Percentiles rank a stretch among this genome's conserved stretches.
These are phyloP conservation scores for Pterostichus madidus DNA, from an alignment of 2,888 invertebrate genomes.

Conservation along the genomic window DNA sequence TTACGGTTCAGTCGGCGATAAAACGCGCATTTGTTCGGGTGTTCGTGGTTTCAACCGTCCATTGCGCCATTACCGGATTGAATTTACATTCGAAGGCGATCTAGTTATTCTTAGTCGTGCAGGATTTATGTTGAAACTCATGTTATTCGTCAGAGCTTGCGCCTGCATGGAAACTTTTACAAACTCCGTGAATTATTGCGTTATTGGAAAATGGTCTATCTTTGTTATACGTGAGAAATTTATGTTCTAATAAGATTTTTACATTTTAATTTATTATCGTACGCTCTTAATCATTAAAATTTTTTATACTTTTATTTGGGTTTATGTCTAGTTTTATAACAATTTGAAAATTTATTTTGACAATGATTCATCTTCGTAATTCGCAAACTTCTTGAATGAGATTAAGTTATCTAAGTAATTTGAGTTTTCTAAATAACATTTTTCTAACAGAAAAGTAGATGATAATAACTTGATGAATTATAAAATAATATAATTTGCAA, in stretches of 20 bases:
- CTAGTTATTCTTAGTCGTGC: constrained; percentile 34
- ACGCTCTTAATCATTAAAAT: neutral
- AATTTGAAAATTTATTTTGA: too few relatives aligned
- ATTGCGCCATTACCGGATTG: constrained; percentile 19
- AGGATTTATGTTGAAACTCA: constrained; percentile 11
- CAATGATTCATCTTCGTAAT: too few relatives aligned
- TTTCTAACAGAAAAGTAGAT: too few relatives aligned
- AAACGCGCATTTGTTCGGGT: constrained; percentile 14
- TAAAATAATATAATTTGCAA: too few relatives aligned
- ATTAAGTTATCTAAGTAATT: too few relatives aligned
- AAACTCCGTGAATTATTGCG: constrained; percentile 16
- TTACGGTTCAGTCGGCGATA: neutral
- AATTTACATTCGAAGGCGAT: constrained; percentile 41
- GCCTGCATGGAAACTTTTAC: constrained; percentile 22
- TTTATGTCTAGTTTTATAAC: neutral
- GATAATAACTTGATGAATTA: too few relatives aligned
- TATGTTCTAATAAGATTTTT: constrained; percentile 19
- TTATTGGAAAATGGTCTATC: constrained; percentile 17
- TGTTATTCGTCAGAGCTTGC: constrained; percentile 15
- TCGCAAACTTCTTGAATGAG: too few relatives aligned
- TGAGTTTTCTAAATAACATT: too few relatives aligned
- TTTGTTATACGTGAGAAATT: constrained; percentile 9
- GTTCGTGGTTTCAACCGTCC: neutral
- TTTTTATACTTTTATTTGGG: neutral
- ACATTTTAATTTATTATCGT: constrained; percentile 7